Evolutionary conservation across 2,113 vertebrate species (phyloP).

Genomic region (Pyxicephalus adspersus): DNA sequence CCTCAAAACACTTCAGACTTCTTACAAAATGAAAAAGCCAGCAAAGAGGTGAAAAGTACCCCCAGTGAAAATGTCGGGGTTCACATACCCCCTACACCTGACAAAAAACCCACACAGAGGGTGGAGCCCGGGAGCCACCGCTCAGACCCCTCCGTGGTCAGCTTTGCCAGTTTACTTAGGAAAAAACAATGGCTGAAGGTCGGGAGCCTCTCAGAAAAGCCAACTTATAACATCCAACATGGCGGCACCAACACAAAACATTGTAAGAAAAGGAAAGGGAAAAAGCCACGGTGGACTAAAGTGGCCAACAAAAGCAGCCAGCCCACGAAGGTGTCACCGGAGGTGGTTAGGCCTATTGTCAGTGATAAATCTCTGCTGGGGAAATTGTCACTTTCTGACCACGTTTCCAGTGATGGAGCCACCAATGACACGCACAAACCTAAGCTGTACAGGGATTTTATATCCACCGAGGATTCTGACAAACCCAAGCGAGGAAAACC

Average conservation of each 20-base stretch:
- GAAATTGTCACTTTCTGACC: constrained; percentile 65
- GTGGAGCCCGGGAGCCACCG: constrained; percentile 60
- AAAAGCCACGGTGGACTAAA: constrained; percentile 89
- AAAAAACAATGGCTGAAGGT: constrained; percentile 78
- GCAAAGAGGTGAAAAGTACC: constrained; percentile 66
- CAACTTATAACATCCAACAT: constrained; percentile 70
- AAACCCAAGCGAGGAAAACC: constrained; percentile 86
- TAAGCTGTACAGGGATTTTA: constrained; percentile 71
- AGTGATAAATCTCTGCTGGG: constrained; percentile 69
- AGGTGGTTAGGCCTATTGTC: neutral
- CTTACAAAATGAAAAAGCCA: constrained; percentile 69
- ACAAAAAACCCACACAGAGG: constrained; percentile 69
- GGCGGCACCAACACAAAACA: constrained; percentile 74
- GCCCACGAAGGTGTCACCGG: constrained; percentile 71
- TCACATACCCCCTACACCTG: constrained; percentile 57
- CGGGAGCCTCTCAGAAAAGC: constrained; percentile 72
- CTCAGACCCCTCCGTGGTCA: constrained; percentile 74
- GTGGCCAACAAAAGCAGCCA: constrained; percentile 74
- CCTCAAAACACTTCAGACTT: constrained; percentile 63
- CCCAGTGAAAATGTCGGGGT: constrained; percentile 68
- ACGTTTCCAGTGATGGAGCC: constrained; percentile 62
- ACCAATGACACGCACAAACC: constrained; percentile 69
- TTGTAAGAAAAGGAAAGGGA: constrained; percentile 88
- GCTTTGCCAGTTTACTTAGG: constrained; percentile 77
- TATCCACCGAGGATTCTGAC: constrained; percentile 70